Evolutionary conservation across 2,113 vertebrate species (phyloP), one percentile per base, ranked within the genome.

Genomic region (Limnothrissa miodon): DNA sequence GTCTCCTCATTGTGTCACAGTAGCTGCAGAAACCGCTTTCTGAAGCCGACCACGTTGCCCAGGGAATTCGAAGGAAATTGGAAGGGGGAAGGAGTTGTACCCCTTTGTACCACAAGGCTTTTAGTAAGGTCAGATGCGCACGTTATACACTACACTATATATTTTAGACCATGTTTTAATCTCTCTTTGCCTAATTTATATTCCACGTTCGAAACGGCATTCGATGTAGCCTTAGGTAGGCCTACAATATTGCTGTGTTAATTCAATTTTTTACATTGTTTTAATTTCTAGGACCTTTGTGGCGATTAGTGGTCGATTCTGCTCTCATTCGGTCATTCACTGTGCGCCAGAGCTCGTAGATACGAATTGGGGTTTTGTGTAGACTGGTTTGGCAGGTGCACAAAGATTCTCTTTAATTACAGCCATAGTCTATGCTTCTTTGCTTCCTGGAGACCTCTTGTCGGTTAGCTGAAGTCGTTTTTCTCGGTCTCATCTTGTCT

Each of bases 31-130:
- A 74, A 74, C 66, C 51, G 80, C 70, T 80, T 83, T 82, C 80
- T 19, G 80, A 79, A 79, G 33, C 83, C 36, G 79, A 85, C 80
- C 83, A 87, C 79, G 83, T 81, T 87, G 86, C 83, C 70, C 17
- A 79, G 56, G 66, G 39, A 78, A 78, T 87, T 92, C 90, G 90
- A 91, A 91, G 83, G 85, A 79, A 78, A 82, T 25, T 88, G 89
- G 66, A 25, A 62, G 66, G 89, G 91, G 92, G 90, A 89, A 90
- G 91, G 66, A 36, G 25, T 74, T 39, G 66, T 36, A 33, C 29
- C 59, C 10, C 25, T 36, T 74, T 74, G 29, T 36, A 74, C 66
- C 29, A 17, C 66, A 33, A 36, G 66, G 66, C 66, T 29, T 74
- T 33, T 74, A 74, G 66, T 36, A 74, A 74, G 66, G 66, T 74